Conservation (phyloP, 2,888 invertebrate species). For the Leucoma salicis region DNA sequence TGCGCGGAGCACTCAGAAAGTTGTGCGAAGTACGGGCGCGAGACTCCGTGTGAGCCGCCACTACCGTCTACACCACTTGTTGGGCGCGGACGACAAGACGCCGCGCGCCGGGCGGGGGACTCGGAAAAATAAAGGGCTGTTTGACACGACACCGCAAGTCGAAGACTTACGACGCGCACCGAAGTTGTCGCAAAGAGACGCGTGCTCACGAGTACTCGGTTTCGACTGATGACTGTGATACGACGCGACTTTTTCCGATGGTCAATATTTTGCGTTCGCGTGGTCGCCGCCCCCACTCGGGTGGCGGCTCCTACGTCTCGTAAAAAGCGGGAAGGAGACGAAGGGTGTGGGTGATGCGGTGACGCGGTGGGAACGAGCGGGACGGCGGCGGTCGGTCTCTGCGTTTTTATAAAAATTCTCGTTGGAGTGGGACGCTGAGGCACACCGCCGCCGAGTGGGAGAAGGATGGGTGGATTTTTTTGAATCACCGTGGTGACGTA, state of each 20-base stretch:
- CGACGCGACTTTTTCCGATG: conserved; percentile 83
- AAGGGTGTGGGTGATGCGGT: conserved; percentile 72
- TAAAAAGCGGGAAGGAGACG: conserved; percentile 83
- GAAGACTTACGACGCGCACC: conserved; percentile 77
- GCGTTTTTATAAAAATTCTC: conserved; percentile 81
- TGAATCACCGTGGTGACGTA: conserved; percentile 79
- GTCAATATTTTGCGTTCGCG: conserved; percentile 83
- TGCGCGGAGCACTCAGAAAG: conserved; percentile 68
- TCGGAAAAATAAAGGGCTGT: conserved; percentile 68
- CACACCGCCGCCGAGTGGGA: conserved; percentile 49
- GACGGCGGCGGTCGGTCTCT: conserved; percentile 76
- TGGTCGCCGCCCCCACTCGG: conserved; percentile 80
- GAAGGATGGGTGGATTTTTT: conserved; percentile 78
- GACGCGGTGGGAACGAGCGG: conserved; percentile 74
- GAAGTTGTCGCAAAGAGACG: conserved; percentile 72
- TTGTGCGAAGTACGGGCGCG: conserved; percentile 74
- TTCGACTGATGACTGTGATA: conserved; percentile 83
- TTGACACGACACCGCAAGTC: conserved; percentile 72
- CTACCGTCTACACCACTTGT: conserved; percentile 72
- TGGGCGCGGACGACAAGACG: conserved; percentile 74
- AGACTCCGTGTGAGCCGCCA: conserved; percentile 66
- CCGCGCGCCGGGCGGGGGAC: conserved; percentile 74
- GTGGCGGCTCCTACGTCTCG: conserved; percentile 80
- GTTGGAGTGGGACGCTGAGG: conserved; percentile 66
- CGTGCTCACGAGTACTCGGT: conserved; percentile 76